Percentiles rank a stretch among this genome's conserved stretches.
phyloP scores from a whole-genome alignment of 2,888 invertebrate species.

The Pardosa pseudoannulata region DNA sequence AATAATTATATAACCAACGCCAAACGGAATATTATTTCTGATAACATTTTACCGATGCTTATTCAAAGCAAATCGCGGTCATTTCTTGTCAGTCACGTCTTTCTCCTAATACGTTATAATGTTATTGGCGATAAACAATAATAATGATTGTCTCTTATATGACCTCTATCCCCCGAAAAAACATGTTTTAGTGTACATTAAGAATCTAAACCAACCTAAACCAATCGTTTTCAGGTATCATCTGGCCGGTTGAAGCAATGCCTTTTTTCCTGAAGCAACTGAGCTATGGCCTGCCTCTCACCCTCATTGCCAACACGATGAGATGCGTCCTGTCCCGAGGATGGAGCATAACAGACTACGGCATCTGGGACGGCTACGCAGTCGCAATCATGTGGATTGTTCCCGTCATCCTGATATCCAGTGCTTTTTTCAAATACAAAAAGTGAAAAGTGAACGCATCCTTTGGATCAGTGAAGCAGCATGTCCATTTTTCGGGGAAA shows the following conservation, averaged over 20 bases:
- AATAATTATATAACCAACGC: too few species aligned
- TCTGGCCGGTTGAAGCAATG: constrained; percentile 98
- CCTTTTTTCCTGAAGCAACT: constrained; percentile 87
- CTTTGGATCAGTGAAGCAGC: neutral
- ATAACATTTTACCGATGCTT: too few species aligned
- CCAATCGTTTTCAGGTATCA: constrained; percentile 84
- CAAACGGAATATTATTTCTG: too few species aligned
- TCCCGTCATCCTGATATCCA: constrained; percentile 71
- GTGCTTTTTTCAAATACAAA: constrained; percentile 55
- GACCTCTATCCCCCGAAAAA: too few species aligned
- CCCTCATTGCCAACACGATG: constrained; percentile 86
- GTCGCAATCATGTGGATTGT: constrained; percentile 88
- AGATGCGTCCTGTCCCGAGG: constrained; percentile 88
- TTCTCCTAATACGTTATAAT: too few species aligned
- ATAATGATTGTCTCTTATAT: too few species aligned
- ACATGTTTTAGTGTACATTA: too few species aligned
- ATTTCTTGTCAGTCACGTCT: too few species aligned
- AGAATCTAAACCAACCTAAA: too few species aligned
- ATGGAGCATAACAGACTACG: constrained; percentile 82
- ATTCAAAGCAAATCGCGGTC: too few species aligned
- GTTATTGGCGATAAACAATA: too few species aligned
- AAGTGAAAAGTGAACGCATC: constrained; percentile 1
- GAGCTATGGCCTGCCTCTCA: constrained; percentile 86
- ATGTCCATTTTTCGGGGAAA: too few species aligned
- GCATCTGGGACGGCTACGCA: constrained; percentile 87